phyloP scores from a whole-genome alignment of 2,113 vertebrate genomes.

The Pelvicachromis taeniatus region DNA sequence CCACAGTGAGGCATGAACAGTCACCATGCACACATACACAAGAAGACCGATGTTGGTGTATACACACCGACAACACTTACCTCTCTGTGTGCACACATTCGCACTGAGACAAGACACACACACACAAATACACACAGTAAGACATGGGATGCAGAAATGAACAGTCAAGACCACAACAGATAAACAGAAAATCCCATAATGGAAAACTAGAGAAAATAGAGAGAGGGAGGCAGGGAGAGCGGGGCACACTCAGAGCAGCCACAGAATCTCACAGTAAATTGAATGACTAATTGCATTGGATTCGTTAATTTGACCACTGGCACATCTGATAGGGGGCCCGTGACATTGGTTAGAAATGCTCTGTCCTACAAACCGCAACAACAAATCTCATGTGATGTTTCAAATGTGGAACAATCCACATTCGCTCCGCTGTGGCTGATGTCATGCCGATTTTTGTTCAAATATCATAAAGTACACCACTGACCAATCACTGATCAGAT shows the following conservation, averaged over 20 bases:
- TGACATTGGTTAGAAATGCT: slow-evolving; percentile 58
- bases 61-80: slow-evolving; percentile 46
- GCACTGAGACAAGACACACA: slow-evolving; percentile 19
- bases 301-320: slow-evolving; percentile 54
- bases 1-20: slow-evolving; percentile 73
- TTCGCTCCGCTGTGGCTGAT: slow-evolving; percentile 33
- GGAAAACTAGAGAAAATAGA: slow-evolving; percentile 12
- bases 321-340: slow-evolving; percentile 45
- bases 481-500: neutral
- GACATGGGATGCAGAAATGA: slow-evolving; percentile 62
- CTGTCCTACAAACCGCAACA: slow-evolving; percentile 30
- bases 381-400: slow-evolving; percentile 28
- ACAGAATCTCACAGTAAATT: slow-evolving; percentile 43
- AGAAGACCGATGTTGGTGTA: slow-evolving; percentile 29
- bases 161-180: slow-evolving; percentile 59
- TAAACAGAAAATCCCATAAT: slow-evolving; percentile 60
- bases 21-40: slow-evolving; percentile 19
- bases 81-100: slow-evolving; percentile 48
- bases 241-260: neutral
- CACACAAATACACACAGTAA: slow-evolving; percentile 57
- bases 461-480: neutral
- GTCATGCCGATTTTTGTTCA: slow-evolving; percentile 5
- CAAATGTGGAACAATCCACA: slow-evolving; percentile 41
- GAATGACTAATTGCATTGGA: slow-evolving; percentile 64
- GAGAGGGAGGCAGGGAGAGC: neutral